Evolutionary conservation across 2,113 vertebrate species (phyloP).

Genomic region (Erythrocercus mccallii): DNA sequence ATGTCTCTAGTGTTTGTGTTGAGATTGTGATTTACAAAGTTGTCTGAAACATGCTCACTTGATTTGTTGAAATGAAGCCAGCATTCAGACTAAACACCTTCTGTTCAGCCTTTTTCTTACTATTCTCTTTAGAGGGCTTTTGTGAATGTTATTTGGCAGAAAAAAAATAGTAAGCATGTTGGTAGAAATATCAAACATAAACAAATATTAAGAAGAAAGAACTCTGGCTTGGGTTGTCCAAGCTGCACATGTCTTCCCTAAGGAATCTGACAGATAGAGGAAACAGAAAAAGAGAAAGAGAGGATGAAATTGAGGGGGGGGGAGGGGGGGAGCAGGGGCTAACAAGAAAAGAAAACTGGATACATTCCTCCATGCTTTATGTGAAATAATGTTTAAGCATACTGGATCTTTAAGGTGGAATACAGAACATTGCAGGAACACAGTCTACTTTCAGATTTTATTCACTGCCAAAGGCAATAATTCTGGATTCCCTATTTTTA

Average conservation of each 20-base stretch:
- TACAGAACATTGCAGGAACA: background rate
- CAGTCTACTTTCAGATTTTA: background rate
- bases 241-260: background rate
- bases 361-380: background rate
- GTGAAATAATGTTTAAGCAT: background rate
- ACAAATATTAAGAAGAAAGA: background rate
- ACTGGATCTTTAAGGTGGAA: background rate
- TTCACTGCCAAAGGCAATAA: background rate
- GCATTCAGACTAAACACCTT: conserved; percentile 30
- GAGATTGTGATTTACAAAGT: background rate
- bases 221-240: background rate
- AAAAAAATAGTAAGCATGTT: conserved; percentile 9
- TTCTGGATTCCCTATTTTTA: background rate
- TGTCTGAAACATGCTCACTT: background rate
- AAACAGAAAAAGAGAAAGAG: background rate
- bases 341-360: background rate
- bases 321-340: rapidly evolving
- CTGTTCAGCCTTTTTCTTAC: conserved; percentile 2
- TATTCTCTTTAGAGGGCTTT: conserved; percentile 13
- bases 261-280: background rate
- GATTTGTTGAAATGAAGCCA: conserved; percentile 12
- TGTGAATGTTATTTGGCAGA: background rate
- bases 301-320: background rate
- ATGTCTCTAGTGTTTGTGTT: background rate
- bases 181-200: conserved; percentile 29